phyloP scores from a whole-genome alignment of 1,140 invertebrate species.

The Dendrolimus kikuchii region DNA sequence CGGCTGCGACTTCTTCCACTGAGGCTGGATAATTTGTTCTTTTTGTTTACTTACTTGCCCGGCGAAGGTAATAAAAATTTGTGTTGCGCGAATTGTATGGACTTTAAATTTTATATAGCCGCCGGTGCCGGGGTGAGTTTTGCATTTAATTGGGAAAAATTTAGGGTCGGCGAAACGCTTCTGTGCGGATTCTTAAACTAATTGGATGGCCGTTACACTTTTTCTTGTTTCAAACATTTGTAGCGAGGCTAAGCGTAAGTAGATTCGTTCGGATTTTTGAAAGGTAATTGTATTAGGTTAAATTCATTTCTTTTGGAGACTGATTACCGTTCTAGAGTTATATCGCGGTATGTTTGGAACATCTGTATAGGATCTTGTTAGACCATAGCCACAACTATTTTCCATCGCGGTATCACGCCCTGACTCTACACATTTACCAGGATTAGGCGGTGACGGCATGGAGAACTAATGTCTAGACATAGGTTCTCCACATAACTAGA shows the following conservation, averaged over 20 bases:
- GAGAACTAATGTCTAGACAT: no score
- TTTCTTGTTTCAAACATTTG: conserved; percentile 60
- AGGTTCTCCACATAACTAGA: no score
- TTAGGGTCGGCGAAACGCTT: conserved; percentile 63
- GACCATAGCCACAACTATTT: no score
- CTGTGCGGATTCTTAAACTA: conserved; percentile 68
- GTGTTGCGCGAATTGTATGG: conserved; percentile 69
- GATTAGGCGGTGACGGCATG: no score
- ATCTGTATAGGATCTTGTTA: no score
- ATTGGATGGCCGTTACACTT: conserved; percentile 64
- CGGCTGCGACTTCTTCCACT: conserved; percentile 40
- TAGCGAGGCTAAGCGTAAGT: conserved; percentile 32
- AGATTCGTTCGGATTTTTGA: conserved; percentile 13
- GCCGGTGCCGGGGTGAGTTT: conserved; percentile 51
- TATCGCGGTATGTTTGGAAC: no score
- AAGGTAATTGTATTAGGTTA: neutral
- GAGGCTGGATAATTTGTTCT: conserved; percentile 62
- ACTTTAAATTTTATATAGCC: conserved; percentile 69
- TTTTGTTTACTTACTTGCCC: conserved; percentile 67
- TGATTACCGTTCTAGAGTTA: no score
- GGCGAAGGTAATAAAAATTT: conserved; percentile 69
- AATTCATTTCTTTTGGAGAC: no score
- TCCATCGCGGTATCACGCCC: no score
- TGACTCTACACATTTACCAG: no score
- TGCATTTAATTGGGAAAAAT: conserved; percentile 71